A percentile compares a stretch with the other conserved stretches of the same genome.
Conservation (phyloP, 2,113 vertebrate species). For the Silurus glanis region DNA sequence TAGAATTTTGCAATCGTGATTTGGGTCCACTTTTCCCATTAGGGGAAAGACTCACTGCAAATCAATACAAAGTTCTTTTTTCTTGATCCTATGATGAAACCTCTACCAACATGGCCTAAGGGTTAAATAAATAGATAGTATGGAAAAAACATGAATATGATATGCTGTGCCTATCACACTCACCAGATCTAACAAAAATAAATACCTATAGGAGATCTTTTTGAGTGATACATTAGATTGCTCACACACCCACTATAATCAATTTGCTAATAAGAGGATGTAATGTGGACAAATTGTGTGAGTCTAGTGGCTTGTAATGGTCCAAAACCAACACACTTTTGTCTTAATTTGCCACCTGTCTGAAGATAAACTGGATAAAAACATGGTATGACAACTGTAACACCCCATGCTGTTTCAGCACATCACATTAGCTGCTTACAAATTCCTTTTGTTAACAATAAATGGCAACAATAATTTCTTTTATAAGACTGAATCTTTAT, state of each 20-base stretch:
- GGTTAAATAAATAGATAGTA: not conserved
- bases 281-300: not conserved
- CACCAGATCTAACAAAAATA: not conserved
- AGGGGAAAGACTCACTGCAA: not conserved
- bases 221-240: not conserved
- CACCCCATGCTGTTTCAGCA: not conserved
- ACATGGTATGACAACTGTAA: not conserved
- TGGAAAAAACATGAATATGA: not conserved
- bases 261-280: not conserved
- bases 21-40: not conserved
- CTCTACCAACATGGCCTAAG: not conserved
- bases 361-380: not conserved
- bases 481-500: not conserved
- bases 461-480: not conserved
- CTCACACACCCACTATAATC: not conserved
- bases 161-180: not conserved
- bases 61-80: not conserved
- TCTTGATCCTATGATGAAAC: not conserved
- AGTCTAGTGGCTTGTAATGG: not conserved
- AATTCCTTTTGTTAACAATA: not conserved
- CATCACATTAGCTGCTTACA: not conserved
- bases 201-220: not conserved
- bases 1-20: not conserved
- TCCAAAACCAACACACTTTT: not conserved
- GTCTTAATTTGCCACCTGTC: not conserved